Base-by-base conservation (phyloP, 2,797 vertebrate genomes). In the Hippoglossus hippoglossus region DNA sequence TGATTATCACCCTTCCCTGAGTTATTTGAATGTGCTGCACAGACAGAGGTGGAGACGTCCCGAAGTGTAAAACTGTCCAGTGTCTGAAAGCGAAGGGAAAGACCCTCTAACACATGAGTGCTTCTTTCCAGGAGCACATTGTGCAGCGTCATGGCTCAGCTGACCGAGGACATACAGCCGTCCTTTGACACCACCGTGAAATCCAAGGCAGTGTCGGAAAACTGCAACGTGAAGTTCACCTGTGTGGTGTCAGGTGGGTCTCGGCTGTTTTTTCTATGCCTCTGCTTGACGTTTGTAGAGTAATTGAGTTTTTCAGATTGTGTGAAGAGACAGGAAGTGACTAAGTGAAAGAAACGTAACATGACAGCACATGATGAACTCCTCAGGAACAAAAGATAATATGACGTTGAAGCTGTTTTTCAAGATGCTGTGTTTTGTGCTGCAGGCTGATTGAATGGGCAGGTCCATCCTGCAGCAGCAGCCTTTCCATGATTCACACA, bases 81-180 rank as follows among this genome's bases (percentile, higher is more conserved):
- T 60, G n/a, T 61, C 69, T 61, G 24, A 73, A 71, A 71, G 47
- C 9, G 21, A 34, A 44, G 31, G 26, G 28, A 44, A 26, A 36
- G 15, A 16, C 41, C 56, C 51, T 82, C 39, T 84, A 34, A 87
- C 63, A 15, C 28, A 4, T 21, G 19, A 1, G 13, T 67, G 58
- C 82, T 71, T 86, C 36, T 28, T 73, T 93, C 73, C 88, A 99
- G 98, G 95, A 99, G 97, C 94, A 98, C 98, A 51, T 95, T 99
- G 89, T 99, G 98, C 93, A 96, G 93, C 63, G 95, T 99, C 86
- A 99, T 99, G 93, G 96, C 98, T 83, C 98, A 99, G 89, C 94
- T 99, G 88, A 98, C 97, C 1, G 98, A 99, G 69, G 98, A 99
- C 87, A 96, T 96, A 57, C 98, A 99, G 88, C 98, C 98, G 0